Base-by-base conservation (phyloP, 2,113 vertebrate genomes). In the Mus spicilegus region DNA sequence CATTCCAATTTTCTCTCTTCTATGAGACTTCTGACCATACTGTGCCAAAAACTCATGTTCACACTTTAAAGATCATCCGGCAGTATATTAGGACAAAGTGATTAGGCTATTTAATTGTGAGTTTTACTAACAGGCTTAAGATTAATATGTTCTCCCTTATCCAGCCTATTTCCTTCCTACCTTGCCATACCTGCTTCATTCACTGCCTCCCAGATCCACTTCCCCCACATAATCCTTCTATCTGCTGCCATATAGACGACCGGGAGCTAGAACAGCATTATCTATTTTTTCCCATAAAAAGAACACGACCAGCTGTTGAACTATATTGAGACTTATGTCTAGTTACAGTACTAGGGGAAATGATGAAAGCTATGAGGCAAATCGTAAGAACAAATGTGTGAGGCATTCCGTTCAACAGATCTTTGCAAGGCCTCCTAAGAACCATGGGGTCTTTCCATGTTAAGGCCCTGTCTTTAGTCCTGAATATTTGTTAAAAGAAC, bases 231-330 rank as follows among this genome's bases (percentile, higher is more conserved):
- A 51, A 10, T 86, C 65, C 51, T 85, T 56, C 73, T 46, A 13
- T 56, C 80, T 63, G 17, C 1, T 36, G 30, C 49, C 13, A 93
- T 33, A 56, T 42, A 69, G 42, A 84, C 73, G 26, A 61, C 58
- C 69, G 42, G 51, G 36, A 42, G 28, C 51, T 89, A 24, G 51
- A 65, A 84, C 87, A 30, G 51, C 51, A 73, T 63, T 56, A 78
- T 7, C 4, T 72, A 87, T 65, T 63, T 93, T 77, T 70, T 87
- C 69, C 49, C 51, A 84, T 77, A 91, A 54, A 63, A 94, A 88
- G 54, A 78, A 89, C 16, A 88, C 8, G 9, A 24, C 17, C 17
- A n/a, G 20, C 54, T 90, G 70, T 85, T 10, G 46, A 69, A 72
- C 49, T 77, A 70, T 20, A n/a, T 65, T 39, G 39, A 30, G 16